A percentile compares a stretch with the other conserved stretches of the same genome.
Evolutionary conservation across 2,888 invertebrate species (phyloP).

Genomic region (Calameuta filiformis): DNA sequence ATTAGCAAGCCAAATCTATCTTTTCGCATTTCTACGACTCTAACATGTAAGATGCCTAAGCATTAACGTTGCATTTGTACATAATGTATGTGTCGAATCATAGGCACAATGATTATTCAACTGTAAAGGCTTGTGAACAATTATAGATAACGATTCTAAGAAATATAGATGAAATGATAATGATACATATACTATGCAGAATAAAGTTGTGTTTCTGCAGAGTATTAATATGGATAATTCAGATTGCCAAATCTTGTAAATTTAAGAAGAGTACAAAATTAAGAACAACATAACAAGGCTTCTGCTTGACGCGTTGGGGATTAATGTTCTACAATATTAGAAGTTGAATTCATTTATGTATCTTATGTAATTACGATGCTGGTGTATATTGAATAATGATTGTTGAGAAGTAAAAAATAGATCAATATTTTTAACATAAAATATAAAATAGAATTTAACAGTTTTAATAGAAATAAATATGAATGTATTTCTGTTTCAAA

Average conservation of each 20-base stretch:
- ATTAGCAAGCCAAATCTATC: conserved; percentile 2
- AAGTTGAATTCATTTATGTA: background rate
- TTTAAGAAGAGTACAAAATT: background rate
- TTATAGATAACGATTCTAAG: background rate
- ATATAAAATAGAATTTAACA: background rate
- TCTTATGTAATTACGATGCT: no score
- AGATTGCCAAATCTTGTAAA: background rate
- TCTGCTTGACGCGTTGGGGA: background rate
- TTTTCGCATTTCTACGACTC: background rate
- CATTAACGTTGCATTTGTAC: background rate
- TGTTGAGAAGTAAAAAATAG: background rate
- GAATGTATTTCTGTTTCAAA: background rate
- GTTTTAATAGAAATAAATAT: background rate
- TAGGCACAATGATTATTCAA: background rate
- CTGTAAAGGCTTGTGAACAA: background rate
- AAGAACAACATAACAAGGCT: background rate
- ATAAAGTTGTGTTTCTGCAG: background rate
- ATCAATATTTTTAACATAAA: background rate
- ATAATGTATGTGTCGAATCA: background rate
- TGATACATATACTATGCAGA: background rate
- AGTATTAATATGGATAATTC: background rate
- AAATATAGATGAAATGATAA: background rate
- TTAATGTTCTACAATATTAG: background rate
- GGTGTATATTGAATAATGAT: no score
- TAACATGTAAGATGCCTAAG: background rate